These are phyloP conservation scores for Rhagoletis pomonella DNA, from an alignment of 1,140 invertebrate genomes.

Conservation along the genomic window DNA sequence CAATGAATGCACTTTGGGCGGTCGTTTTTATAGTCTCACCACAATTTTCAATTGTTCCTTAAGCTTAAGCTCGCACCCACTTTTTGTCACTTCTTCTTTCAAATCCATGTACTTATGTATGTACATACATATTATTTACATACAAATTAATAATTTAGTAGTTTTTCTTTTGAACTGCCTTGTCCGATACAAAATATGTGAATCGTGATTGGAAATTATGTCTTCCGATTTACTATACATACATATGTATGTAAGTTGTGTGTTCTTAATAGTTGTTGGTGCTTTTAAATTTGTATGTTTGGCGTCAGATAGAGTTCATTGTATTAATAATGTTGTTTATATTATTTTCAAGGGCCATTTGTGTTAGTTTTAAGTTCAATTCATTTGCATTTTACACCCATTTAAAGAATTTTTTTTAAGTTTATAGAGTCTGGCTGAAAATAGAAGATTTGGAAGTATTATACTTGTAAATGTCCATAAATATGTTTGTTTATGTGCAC, in stretches of 20 bases:
- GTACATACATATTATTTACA: too few species aligned
- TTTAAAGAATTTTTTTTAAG: background rate
- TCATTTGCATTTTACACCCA: background rate
- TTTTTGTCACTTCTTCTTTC: background rate
- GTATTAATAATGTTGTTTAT: slow-evolving; percentile 24
- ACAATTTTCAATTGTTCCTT: background rate
- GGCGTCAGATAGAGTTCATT: slow-evolving; percentile 13
- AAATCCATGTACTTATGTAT: background rate
- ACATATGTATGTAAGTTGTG: background rate
- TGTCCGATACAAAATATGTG: too few species aligned
- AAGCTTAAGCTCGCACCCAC: background rate
- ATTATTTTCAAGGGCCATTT: background rate
- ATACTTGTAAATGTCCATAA: too few species aligned
- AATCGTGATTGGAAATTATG: background rate
- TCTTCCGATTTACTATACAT: background rate
- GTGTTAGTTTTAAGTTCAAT: background rate
- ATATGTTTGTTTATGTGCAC: too few species aligned
- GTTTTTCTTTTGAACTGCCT: background rate
- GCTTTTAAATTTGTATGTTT: slow-evolving; percentile 11
- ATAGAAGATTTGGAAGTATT: too few species aligned
- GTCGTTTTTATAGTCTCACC: background rate
- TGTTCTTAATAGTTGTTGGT: too few species aligned
- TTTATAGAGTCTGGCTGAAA: too few species aligned
- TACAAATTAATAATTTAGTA: background rate
- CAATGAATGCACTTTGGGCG: slow-evolving; percentile 36